Base-by-base conservation (phyloP, 2,888 invertebrate species). In the Helleia helle region DNA sequence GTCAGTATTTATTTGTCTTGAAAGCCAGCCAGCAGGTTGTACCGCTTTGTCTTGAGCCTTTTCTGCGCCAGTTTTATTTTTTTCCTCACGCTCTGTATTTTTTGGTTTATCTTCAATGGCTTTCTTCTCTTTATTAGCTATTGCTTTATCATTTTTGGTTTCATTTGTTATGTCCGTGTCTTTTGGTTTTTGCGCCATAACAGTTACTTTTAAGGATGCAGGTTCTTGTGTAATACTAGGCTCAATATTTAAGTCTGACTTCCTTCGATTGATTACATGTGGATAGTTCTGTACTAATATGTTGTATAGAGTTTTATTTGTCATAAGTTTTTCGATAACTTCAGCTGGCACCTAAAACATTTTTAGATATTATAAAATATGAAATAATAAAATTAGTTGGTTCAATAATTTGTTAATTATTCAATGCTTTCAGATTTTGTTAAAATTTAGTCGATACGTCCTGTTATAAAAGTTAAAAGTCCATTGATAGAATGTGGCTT, bases 271-370 rank as follows among this genome's bases (percentile, higher is more conserved):
- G 36, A 92, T 58, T 18, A 91, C 59, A 52, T 89, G 87, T 0
- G 92, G 92, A 59, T 92, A 92, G 54, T 91, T 91, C 60, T 90
- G 88, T 46, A 91, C 58, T 50, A 92, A 89, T 5, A 91, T 87
- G 45, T 89, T 89, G 65, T 90, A 91, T 0, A 91, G 64, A 8
- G 86, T 84, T 49, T 88, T 89, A 54, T 91, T 91, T 38, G 83
- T 67, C 62, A 79, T 73, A 24, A 92, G 65, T 42, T 89, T 88
- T 59, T 91, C 90, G 40, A 92, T 74, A 0, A 92, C 91, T 71
- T 92, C 92, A 18, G 88, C 60, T 22, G 91, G 91, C 1, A 92
- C 90, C 91, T 91, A 59, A 38, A 72, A 71, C 44, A 25, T 30
- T 40, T 4, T 8, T 26, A 36, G 5, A 24, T 7, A 37, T 12